Conservation (phyloP, 92 coral and sea anemone species). For the Palythoa heliodiscus region DNA sequence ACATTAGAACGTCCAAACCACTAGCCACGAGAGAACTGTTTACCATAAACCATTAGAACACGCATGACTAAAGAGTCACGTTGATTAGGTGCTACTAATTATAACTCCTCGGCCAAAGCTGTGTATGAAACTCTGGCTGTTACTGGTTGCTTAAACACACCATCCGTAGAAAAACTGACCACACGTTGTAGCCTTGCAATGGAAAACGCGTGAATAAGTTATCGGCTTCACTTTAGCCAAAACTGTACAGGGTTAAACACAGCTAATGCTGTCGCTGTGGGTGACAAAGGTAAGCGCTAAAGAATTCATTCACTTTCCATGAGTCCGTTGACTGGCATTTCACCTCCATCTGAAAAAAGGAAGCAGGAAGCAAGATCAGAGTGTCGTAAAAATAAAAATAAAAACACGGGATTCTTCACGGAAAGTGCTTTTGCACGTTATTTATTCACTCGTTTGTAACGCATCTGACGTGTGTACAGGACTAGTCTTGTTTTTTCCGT, state of each 20-base stretch:
- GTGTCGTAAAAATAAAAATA: not conserved
- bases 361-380: not conserved
- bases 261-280: not conserved
- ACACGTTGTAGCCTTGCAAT: not conserved
- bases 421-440: not conserved
- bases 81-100: not conserved
- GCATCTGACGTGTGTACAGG: too few relatives aligned
- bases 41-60: not conserved
- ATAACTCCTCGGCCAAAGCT: too few relatives aligned
- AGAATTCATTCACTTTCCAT: conserved; percentile 19
- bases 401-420: not conserved
- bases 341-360: conserved; percentile 23
- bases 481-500: too few relatives aligned
- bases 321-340: conserved; percentile 30
- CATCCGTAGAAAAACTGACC: not conserved
- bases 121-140: not conserved
- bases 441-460: too few relatives aligned
- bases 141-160: not conserved
- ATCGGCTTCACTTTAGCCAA: not conserved
- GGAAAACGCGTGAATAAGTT: not conserved
- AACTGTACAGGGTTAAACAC: not conserved
- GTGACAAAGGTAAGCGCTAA: not conserved
- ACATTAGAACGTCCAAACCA: not conserved
- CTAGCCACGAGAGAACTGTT: not conserved
- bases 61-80: not conserved